Evolutionary conservation across 2,888 invertebrate genomes (phyloP), one percentile per base, ranked within the genome.

Genomic region (Hypomecis punctinalis): DNA sequence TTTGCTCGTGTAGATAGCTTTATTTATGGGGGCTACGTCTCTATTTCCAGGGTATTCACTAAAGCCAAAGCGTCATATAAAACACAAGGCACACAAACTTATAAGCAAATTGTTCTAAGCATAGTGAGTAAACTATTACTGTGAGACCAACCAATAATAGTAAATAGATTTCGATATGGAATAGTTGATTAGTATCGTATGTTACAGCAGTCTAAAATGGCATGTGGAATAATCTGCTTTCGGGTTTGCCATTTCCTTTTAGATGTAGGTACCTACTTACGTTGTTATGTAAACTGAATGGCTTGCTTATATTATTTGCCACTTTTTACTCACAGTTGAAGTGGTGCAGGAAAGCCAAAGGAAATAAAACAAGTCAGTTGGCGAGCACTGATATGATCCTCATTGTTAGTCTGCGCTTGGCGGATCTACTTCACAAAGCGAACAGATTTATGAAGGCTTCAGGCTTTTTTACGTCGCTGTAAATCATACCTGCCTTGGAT

Each of bases 381-480:
- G 64, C 69, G 66, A 64, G 70, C 72, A 72, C 66, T 71, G 66
- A 70, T 76, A 74, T 72, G 76, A 74, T 74, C 60, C 65, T 71
- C 70, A 76, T 78, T 77, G 78, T 78, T 67, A 73, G 60, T 63
- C 60, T 63, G 63, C 67, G 66, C 70, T 71, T 73, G 68, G 66
- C 66, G 62, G 62, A 61, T 68, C 72, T 71, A 61, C 68, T 71
- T 71, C 61, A 78, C 75, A 77, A 80, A 79, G 74, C 69, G 62
- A 43, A 61, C 67, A 65, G 68, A 72, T 69, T 69, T 69, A 69
- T 72, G 72, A 65, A 71, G 59, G 63, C 68, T 69, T 67, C 65
- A 70, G 65, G 66, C 63, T 73, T 69, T 73, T 80, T 81, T 75
- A 76, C 63, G 72, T 76, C 74, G 74, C 71, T 71, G 68, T 81